These are phyloP conservation scores for Echinops telfairi DNA, from an alignment of 2,113 vertebrate species.

Conservation along the genomic window DNA sequence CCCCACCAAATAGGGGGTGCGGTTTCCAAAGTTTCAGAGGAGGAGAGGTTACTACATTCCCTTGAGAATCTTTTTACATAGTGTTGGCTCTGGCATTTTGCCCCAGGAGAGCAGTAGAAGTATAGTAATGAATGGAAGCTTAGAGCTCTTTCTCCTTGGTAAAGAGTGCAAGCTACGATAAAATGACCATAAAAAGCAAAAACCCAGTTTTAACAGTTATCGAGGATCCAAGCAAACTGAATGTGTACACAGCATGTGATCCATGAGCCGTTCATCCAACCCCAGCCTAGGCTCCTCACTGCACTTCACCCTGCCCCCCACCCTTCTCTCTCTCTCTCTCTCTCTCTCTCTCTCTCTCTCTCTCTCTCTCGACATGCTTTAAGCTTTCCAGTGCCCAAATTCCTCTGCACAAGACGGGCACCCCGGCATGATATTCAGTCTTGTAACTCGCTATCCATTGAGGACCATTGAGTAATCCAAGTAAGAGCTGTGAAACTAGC, in stretches of 20 bases:
- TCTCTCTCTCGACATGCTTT: conserved; percentile 40
- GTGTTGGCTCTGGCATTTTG: conserved; percentile 70
- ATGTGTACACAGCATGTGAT: conserved; percentile 40
- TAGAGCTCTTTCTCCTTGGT: conserved; percentile 70
- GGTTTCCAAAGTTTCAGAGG: conserved; percentile 60
- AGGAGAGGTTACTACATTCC: conserved; percentile 44
- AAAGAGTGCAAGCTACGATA: conserved; percentile 56
- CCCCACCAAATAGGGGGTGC: not conserved
- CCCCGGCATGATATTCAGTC: not conserved
- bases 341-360: not conserved
- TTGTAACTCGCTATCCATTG: not conserved
- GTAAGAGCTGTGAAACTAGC: not conserved
- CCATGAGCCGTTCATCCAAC: not conserved
- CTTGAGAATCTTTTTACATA: conserved; percentile 53
- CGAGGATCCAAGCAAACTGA: conserved; percentile 28
- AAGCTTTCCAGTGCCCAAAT: conserved; percentile 43
- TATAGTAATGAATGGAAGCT: conserved; percentile 69
- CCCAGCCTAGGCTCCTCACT: not conserved
- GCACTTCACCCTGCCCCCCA: not conserved
- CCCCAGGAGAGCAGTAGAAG: conserved; percentile 66
- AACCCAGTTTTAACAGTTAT: not conserved
- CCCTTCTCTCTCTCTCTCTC: no score
- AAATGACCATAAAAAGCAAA: conserved; percentile 13
- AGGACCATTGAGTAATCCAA: not conserved
- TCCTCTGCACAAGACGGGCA: not conserved